Percentiles rank a stretch among this genome's conserved stretches.
Conservation (phyloP, 2,113 vertebrate species). For the Hydrolagus affinis region DNA sequence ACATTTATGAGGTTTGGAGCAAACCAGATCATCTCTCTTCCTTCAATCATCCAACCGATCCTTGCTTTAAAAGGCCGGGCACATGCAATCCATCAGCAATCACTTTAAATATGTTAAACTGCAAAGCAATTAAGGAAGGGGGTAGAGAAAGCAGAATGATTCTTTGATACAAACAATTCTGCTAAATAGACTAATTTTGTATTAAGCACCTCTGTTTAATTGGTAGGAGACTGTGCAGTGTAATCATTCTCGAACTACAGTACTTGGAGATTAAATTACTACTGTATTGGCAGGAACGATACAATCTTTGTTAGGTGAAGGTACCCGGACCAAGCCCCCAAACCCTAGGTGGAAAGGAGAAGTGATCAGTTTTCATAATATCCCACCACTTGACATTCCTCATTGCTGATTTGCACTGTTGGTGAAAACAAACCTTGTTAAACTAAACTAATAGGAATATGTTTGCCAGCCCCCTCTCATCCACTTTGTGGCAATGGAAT, state of each 20-base stretch:
- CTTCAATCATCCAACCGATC: neutral
- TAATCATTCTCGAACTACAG: conserved; percentile 18
- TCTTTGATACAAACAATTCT: neutral
- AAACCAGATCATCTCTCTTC: neutral
- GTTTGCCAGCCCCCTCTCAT: neutral
- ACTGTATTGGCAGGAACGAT: neutral
- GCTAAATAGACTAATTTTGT: conserved; percentile 15
- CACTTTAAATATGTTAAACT: neutral
- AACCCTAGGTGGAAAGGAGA: neutral
- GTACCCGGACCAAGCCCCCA: neutral
- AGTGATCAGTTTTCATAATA: too few relatives aligned
- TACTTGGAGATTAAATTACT: neutral
- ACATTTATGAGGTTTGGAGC: neutral
- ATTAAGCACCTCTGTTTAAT: neutral
- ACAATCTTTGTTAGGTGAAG: conserved; percentile 1
- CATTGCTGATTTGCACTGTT: too few relatives aligned
- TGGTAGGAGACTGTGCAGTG: neutral
- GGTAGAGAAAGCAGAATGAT: neutral
- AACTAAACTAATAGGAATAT: neutral
- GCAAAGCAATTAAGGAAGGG: neutral
- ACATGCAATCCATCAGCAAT: conserved; percentile 5
- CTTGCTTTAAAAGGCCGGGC: neutral
- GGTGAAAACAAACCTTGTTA: neutral
- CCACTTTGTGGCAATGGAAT: neutral
- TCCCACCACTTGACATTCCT: neutral